Percentiles rank a stretch among this genome's conserved stretches.
Conservation (phyloP, 2,797 vertebrate species). For the Ceryle rudis region DNA sequence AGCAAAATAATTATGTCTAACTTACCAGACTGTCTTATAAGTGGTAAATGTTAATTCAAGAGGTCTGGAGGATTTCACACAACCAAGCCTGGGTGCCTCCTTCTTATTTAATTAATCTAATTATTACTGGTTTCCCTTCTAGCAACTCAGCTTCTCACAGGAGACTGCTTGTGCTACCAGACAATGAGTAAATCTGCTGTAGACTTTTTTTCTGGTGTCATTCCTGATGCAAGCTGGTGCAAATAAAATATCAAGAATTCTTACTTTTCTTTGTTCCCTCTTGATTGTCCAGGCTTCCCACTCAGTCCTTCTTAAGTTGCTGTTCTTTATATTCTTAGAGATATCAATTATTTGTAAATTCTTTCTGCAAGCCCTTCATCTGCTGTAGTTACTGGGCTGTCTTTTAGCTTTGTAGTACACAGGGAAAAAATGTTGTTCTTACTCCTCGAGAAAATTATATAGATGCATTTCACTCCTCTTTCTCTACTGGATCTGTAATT, state of each 20-base stretch:
- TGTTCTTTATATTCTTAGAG: neutral
- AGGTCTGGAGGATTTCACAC: neutral
- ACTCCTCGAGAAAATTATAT: neutral
- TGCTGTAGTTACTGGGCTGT: neutral
- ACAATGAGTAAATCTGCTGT: neutral
- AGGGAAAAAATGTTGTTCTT: neutral
- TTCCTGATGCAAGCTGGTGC: neutral
- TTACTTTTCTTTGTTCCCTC: neutral
- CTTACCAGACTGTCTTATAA: neutral
- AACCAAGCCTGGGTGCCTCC: neutral
- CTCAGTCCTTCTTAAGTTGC: neutral
- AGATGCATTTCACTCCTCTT: neutral
- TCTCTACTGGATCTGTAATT: neutral
- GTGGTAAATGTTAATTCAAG: neutral
- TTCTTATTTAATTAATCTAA: neutral
- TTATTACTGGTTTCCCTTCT: neutral
- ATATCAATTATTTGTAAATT: neutral
- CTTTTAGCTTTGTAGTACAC: neutral
- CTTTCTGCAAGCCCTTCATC: neutral
- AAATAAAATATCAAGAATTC: neutral
- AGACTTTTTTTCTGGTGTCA: neutral
- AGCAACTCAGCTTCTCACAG: neutral
- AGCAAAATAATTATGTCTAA: neutral
- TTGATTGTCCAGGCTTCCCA: neutral
- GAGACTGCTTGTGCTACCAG: neutral